Percentiles rank a stretch among this genome's conserved stretches.
Conservation (phyloP, 2,797 vertebrate species). For the Parotocinclus haroldoi region DNA sequence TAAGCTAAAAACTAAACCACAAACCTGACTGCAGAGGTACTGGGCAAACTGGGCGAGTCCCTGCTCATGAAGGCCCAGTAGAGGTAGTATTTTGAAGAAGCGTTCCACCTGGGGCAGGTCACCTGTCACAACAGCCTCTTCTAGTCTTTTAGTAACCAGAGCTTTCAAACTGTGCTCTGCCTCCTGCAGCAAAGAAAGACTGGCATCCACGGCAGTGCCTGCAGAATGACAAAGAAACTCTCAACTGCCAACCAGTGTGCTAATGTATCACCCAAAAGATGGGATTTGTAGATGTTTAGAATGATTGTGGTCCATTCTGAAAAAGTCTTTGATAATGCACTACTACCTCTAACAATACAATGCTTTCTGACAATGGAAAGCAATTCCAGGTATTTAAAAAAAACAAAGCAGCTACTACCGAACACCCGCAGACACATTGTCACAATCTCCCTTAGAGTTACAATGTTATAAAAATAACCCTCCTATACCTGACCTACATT, state of each 20-base stretch:
- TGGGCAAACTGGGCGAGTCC: slow-evolving; percentile 92
- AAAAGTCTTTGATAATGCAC: no score
- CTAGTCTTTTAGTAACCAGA: slow-evolving; percentile 86
- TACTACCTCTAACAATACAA: no score
- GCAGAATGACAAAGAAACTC: not conserved
- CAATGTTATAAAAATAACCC: no score
- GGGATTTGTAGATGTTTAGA: no score
- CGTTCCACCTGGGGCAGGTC: slow-evolving; percentile 92
- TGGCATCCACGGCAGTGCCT: slow-evolving; percentile 93
- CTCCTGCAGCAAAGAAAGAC: slow-evolving; percentile 87
- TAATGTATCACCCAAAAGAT: no score
- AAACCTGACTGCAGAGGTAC: slow-evolving; percentile 93
- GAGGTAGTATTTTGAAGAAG: slow-evolving; percentile 98
- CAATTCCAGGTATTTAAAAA: no score
- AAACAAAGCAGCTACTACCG: no score
- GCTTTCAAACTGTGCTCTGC: slow-evolving; percentile 90
- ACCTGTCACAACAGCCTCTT: slow-evolving; percentile 81
- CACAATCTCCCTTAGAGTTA: no score
- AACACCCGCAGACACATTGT: no score
- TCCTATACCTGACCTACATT: no score
- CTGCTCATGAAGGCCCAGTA: slow-evolving; percentile 91
- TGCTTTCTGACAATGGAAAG: no score
- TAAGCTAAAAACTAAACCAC: slow-evolving; percentile 29
- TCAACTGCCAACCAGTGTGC: not conserved
- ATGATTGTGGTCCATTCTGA: no score